These are phyloP conservation scores for Hippasteria phrygiana DNA, from an alignment of 53 echinoderm and acorn worm species.

Conservation along the genomic window DNA sequence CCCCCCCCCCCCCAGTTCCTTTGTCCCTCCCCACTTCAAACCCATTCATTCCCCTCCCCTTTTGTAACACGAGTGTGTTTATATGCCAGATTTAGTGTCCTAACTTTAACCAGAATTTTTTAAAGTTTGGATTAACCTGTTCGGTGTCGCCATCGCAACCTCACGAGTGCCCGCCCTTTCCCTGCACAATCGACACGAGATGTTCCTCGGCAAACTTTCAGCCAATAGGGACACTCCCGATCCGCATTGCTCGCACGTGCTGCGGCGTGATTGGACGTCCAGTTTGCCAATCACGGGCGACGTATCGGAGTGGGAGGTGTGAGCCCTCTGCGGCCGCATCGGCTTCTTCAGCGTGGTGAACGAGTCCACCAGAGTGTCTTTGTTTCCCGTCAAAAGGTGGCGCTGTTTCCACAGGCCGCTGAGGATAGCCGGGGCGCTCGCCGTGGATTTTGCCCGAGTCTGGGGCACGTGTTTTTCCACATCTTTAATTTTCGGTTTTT, in stretches of 20 bases:
- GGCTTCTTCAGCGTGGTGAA: constrained; percentile 33
- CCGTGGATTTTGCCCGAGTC: neutral
- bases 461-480: neutral
- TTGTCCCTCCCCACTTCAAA: no score
- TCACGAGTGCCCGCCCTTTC: constrained; percentile 53
- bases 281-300: constrained; percentile 22
- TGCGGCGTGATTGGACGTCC: neutral
- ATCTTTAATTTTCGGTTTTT: neutral
- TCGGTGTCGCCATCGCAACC: neutral
- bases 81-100: no score
- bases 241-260: constrained; percentile 27
- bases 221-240: constrained; percentile 28
- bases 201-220: constrained; percentile 39
- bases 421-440: constrained; percentile 62
- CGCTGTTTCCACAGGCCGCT: constrained; percentile 64
- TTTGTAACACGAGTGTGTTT: no score
- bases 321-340: neutral
- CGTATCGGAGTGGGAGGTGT: constrained; percentile 48
- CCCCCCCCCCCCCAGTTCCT: no score
- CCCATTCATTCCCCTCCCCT: no score
- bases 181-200: constrained; percentile 43
- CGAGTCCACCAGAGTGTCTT: constrained; percentile 47
- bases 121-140: neutral
- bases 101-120: neutral
- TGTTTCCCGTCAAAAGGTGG: constrained; percentile 45